Evolutionary conservation across 2,888 invertebrate species (phyloP).

Genomic region (Rosalia funebris): DNA sequence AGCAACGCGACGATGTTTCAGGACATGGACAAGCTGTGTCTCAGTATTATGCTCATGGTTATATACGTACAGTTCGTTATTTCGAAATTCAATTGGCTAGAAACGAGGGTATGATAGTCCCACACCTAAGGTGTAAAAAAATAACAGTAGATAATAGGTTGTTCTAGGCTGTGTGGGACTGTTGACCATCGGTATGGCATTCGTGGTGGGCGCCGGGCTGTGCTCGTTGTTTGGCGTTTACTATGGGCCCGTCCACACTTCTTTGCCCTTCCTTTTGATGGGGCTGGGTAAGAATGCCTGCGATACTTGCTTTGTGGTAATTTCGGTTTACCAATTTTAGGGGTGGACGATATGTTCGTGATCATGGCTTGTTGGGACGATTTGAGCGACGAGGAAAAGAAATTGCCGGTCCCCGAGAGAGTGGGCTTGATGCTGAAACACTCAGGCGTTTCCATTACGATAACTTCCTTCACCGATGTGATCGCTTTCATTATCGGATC

Average conservation of each 20-base stretch:
- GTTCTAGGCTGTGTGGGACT: slow-evolving; percentile 76
- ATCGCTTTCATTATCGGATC: slow-evolving; percentile 83
- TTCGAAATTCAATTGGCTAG: slow-evolving; percentile 79
- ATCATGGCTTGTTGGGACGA: slow-evolving; percentile 83
- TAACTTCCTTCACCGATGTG: slow-evolving; percentile 85
- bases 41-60: slow-evolving; percentile 78
- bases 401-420: slow-evolving; percentile 70
- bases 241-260: slow-evolving; percentile 85
- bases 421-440: slow-evolving; percentile 79
- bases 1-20: slow-evolving; percentile 76
- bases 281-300: slow-evolving; percentile 68
- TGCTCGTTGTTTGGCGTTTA: slow-evolving; percentile 77
- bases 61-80: slow-evolving; percentile 78
- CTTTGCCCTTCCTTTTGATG: slow-evolving; percentile 83
- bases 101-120: slow-evolving; percentile 70
- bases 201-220: slow-evolving; percentile 75
- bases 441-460: slow-evolving; percentile 85
- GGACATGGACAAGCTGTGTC: slow-evolving; percentile 75
- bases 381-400: slow-evolving; percentile 66
- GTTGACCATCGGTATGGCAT: slow-evolving; percentile 78
- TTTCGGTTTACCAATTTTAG: too few relatives aligned
- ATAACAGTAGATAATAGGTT: slow-evolving; percentile 63
- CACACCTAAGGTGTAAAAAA: slow-evolving; percentile 3
- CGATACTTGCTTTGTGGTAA: too few relatives aligned
- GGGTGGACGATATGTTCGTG: slow-evolving; percentile 88